Conservation (phyloP, 2,797 vertebrate species). For the Acanthis flammea region DNA sequence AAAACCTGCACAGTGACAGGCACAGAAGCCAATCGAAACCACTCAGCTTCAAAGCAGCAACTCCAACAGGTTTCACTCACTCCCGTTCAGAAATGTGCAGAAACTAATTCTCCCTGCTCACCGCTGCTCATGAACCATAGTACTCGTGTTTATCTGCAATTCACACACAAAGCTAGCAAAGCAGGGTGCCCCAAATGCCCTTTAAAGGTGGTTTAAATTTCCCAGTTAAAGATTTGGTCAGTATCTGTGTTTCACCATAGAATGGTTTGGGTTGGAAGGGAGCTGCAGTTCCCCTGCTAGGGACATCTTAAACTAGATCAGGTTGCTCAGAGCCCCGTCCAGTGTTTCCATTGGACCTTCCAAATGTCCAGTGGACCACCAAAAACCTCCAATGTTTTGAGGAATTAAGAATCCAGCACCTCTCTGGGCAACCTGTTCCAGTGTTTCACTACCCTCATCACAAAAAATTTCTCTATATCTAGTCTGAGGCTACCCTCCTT, state of each 20-base stretch:
- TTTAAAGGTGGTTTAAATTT: not conserved
- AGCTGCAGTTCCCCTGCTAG: not conserved
- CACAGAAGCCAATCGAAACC: not conserved
- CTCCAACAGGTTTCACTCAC: not conserved
- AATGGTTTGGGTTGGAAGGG: not conserved
- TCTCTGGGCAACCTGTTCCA: not conserved
- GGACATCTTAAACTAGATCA: not conserved
- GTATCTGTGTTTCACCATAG: not conserved
- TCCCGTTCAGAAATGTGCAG: not conserved
- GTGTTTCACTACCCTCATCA: accelerated
- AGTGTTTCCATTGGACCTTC: not conserved
- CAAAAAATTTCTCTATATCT: not conserved
- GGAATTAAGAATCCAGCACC: not conserved
- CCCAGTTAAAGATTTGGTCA: not conserved
- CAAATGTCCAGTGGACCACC: not conserved
- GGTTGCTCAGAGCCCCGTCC: accelerated
- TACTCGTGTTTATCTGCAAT: not conserved
- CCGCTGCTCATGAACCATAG: accelerated
- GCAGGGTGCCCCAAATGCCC: not conserved
- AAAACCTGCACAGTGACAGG: not conserved
- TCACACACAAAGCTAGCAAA: not conserved
- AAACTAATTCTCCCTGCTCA: not conserved
- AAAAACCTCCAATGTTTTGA: not conserved
- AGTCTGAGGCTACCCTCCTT: not conserved
- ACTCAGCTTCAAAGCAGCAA: not conserved